Evolutionary conservation across 2,113 vertebrate species (phyloP), one percentile per base, ranked within the genome.

Genomic region (Elephantulus edwardii): DNA sequence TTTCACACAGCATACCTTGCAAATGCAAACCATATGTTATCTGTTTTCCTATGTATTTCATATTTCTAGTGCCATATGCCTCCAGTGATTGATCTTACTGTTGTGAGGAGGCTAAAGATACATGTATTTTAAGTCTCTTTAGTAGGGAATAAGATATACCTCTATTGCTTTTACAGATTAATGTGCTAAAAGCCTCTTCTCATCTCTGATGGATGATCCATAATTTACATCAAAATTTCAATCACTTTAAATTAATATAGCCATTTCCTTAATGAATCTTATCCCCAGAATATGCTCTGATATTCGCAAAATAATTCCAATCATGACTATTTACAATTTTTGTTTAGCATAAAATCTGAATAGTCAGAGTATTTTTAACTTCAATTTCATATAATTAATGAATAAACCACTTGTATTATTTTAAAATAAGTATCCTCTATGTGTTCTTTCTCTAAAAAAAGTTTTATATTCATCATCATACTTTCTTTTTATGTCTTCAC

Each of bases 201-300:
- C 33, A 58, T 82, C 62, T 92, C 48, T 95, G 91, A 93, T 95
- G 91, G 91, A 91, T 93, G 90, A 82, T 56, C 91, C 80, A 93
- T 56, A 95, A 93, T 85, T 94, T 92, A 90, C 60, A 94, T 92
- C 92, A 92, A 92, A 91, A 94, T 95, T 95, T 89, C 52, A 94
- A 83, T 94, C 91, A 92, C 72, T 83, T 91, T 96, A 94, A 96
- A 95, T 97, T 96, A 95, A 95, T 96, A 96, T 83, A 56, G 44
- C 86, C 95, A 91, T 68, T 96, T 97, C 90, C 33, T 88, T 96
- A 95, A 95, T 96, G 54, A 95, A 89, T 95, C 95, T 93, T 89
- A 77, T 91, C 95, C 83, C 86, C 76, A 81, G 40, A 64, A 6
- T 82, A n/a, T 89, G 6, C 46, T 77, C 86, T 86, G 56, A 86